These are phyloP conservation scores for Orthosia cruda DNA, from an alignment of 2,888 invertebrate genomes.

Conservation along the genomic window DNA sequence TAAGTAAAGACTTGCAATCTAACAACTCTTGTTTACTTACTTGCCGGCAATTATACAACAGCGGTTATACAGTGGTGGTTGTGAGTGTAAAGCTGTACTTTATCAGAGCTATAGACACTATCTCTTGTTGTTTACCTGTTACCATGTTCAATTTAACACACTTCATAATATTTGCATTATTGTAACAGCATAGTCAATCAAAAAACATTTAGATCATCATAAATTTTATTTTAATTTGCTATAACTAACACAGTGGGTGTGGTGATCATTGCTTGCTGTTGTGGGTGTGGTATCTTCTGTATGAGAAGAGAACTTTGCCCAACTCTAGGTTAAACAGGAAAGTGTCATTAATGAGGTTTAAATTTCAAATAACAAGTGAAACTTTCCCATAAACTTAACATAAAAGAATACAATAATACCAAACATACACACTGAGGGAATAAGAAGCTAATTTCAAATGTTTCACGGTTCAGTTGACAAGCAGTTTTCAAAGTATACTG, in stretches of 20 bases:
- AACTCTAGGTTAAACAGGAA: not conserved
- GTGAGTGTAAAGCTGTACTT: not conserved
- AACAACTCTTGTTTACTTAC: too few species aligned
- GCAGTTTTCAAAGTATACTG: not conserved
- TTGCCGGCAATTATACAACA: too few species aligned
- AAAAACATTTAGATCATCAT: not conserved
- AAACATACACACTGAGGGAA: not conserved
- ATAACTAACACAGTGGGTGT: not conserved
- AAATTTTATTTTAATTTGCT: slow-evolving; percentile 1
- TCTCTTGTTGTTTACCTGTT: not conserved
- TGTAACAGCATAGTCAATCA: too few species aligned
- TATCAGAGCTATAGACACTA: not conserved
- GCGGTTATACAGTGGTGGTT: too few species aligned
- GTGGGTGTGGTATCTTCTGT: not conserved
- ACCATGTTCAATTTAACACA: not conserved
- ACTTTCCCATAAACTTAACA: too few species aligned
- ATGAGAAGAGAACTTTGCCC: too few species aligned
- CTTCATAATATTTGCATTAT: not conserved
- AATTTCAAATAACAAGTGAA: not conserved
- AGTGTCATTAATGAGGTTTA: not conserved
- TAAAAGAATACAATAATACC: too few species aligned
- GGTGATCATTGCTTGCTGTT: not conserved
- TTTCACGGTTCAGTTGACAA: slow-evolving; percentile 29
- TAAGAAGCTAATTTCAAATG: not conserved
- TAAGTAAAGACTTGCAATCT: too few species aligned